A percentile compares a stretch with the other conserved stretches of the same genome.
Conservation (phyloP, 2,797 vertebrate species). For the Epinephelus malabaricus region DNA sequence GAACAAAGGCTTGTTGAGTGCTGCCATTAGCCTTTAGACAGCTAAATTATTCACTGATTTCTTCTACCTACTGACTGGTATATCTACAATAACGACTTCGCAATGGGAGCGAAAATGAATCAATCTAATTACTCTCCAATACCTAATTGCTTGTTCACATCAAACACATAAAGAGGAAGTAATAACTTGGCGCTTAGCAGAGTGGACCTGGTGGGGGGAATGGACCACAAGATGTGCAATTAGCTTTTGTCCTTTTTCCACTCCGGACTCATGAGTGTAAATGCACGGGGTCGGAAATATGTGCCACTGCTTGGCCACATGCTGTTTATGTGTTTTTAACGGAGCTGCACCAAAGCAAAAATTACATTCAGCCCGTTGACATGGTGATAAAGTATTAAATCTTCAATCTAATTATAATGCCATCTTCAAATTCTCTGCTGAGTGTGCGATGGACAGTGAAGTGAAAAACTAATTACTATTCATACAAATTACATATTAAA, state of each 20-base stretch:
- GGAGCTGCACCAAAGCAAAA: constrained; percentile 47
- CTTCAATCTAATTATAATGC: constrained; percentile 53
- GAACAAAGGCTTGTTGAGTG: constrained; percentile 22
- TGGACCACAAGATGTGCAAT: constrained; percentile 51
- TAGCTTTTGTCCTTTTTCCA: constrained; percentile 52
- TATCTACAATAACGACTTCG: constrained; percentile 49
- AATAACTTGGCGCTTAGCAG: constrained; percentile 21
- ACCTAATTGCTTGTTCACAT: constrained; percentile 63
- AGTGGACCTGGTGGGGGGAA: constrained; percentile 19
- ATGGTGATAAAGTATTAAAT: constrained; percentile 41
- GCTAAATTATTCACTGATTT: constrained; percentile 62
- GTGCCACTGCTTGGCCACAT: constrained; percentile 31
- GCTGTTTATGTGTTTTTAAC: constrained; percentile 61
- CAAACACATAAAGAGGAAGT: constrained; percentile 46
- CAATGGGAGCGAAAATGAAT: constrained; percentile 57
- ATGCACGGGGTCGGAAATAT: constrained; percentile 22
- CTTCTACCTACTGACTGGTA: constrained; percentile 37
- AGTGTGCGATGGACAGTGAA: constrained; percentile 31
- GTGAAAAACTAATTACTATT: constrained; percentile 45
- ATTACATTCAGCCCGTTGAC: constrained; percentile 31
- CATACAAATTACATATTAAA: constrained; percentile 50
- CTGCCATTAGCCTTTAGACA: constrained; percentile 43
- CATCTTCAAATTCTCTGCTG: constrained; percentile 41
- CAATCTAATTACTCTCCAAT: constrained; percentile 58
- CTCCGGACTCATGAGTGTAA: constrained; percentile 44